A percentile compares a stretch with the other conserved stretches of the same genome.
Evolutionary conservation across 2,113 vertebrate species (phyloP).

Genomic region (Apteryx mantelli): DNA sequence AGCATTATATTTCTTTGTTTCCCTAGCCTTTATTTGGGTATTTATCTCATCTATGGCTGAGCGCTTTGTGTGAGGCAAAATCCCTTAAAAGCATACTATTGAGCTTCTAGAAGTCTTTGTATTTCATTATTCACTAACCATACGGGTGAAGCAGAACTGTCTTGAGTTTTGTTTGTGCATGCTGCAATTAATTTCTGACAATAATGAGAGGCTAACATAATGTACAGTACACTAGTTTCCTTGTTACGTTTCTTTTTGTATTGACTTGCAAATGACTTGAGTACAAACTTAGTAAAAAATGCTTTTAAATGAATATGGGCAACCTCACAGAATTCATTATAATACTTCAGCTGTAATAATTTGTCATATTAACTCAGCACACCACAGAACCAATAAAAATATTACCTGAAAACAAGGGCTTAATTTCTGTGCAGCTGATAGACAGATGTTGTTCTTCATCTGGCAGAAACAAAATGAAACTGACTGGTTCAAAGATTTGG

Average conservation of each 20-base stretch:
- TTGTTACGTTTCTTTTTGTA: background rate
- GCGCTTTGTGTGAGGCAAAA: background rate
- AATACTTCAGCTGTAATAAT: background rate
- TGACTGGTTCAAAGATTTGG: background rate
- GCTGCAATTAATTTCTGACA: constrained; percentile 22
- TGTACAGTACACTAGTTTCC: background rate
- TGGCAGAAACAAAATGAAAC: constrained; percentile 6
- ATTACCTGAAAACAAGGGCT: background rate
- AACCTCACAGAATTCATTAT: background rate
- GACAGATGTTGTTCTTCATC: background rate
- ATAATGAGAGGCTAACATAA: background rate
- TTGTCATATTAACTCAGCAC: background rate
- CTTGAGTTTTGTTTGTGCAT: background rate
- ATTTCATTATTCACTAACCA: background rate
- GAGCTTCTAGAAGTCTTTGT: background rate
- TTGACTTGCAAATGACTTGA: constrained; percentile 20
- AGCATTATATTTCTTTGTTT: background rate
- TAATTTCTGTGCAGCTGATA: constrained; percentile 1
- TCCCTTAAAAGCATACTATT: background rate
- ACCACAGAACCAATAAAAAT: background rate
- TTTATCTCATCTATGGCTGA: background rate
- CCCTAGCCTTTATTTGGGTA: background rate
- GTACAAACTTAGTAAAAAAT: background rate
- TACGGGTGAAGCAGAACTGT: background rate
- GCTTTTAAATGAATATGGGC: background rate